Base-by-base conservation (phyloP, 2,888 invertebrate genomes). In the Chironomus riparius region DNA sequence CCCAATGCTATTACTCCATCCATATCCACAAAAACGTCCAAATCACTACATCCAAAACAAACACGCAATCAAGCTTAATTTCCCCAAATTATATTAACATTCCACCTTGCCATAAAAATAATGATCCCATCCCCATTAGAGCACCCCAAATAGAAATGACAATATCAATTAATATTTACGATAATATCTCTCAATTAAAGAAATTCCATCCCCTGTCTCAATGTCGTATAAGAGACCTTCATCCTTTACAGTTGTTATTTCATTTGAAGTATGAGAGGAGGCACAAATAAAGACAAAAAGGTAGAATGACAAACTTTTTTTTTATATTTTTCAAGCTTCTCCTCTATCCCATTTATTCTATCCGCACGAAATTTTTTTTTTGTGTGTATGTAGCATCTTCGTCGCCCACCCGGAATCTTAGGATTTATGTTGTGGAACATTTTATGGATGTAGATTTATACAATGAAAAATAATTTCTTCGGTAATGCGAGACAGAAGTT, bases 381-480 rank as follows among this genome's bases (percentile, higher is more conserved):
- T 62, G 12, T 13, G 12, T 48, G 13, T 50, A 5, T 50, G 13
- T 15, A 22, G 15, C 24, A 22, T 65, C 22, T 21, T 65, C 65
- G 24, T 7, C 18, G 56, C 56, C 56, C 65, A 10, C 24, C 65
- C 65, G 24, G n/a, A 65, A 65, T 24, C 21, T 62, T 73, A 65
- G 65, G 28, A 73, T 73, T 73, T 73, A 73, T 73, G 72, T 73
- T 73, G 72, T 50, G 72, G 72, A 73, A 73, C 72, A 47, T 73
- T 73, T 73, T 73, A 73, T 73, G 72, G 72, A 73, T 56, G 72
- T 48, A 73, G 38, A 56, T 56, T 73, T 73, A 73, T 28, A 73
- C 70, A 70, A 70, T 70, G 70, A 47, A 70, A 70, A 70, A 56
- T 56, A 56, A 56, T 56, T 56, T 56, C 18, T 56, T 18, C 5